A percentile compares a stretch with the other conserved stretches of the same genome.
Conservation (phyloP, 2,797 vertebrate genomes). For the Microctenopoma lineatum region DNA sequence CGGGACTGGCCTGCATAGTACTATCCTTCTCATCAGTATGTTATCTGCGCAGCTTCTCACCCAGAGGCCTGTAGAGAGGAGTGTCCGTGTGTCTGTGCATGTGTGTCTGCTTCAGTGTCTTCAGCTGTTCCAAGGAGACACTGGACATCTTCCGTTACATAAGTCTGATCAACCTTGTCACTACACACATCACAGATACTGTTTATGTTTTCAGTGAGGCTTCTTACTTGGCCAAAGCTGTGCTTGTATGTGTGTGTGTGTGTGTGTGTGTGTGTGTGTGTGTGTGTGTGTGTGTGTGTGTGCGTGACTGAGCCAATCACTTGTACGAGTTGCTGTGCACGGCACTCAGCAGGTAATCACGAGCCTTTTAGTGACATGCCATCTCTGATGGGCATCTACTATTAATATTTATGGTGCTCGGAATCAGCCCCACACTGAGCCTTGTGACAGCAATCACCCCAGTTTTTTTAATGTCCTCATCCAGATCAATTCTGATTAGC, state of each 20-base stretch:
- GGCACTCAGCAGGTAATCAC: slow-evolving; percentile 74
- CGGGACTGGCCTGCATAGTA: not conserved
- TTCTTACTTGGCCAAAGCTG: slow-evolving; percentile 26
- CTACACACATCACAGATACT: slow-evolving; percentile 55
- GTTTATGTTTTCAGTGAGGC: slow-evolving; percentile 79
- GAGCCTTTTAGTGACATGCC: slow-evolving; percentile 73
- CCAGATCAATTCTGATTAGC: slow-evolving; percentile 81
- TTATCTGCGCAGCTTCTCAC: slow-evolving; percentile 21
- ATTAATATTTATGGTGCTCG: slow-evolving; percentile 80
- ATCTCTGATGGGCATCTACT: slow-evolving; percentile 73
- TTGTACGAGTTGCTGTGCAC: slow-evolving; percentile 47
- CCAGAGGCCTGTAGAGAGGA: not conserved
- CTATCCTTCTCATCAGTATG: not conserved
- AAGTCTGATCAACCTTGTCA: slow-evolving; percentile 77
- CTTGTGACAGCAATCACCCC: slow-evolving; percentile 76
- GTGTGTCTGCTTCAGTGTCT: slow-evolving; percentile 24
- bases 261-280: slow-evolving; percentile 39
- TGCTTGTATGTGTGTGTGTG: slow-evolving; percentile 32
- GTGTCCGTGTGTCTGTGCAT: slow-evolving; percentile 2
- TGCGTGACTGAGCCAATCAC: slow-evolving; percentile 63
- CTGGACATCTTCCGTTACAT: slow-evolving; percentile 73
- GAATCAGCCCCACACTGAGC: slow-evolving; percentile 78
- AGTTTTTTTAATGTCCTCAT: slow-evolving; percentile 64
- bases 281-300: slow-evolving; percentile 35
- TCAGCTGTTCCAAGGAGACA: slow-evolving; percentile 49